These are phyloP conservation scores for Rhagium mordax DNA, from an alignment of 2,888 invertebrate genomes.

Conservation along the genomic window DNA sequence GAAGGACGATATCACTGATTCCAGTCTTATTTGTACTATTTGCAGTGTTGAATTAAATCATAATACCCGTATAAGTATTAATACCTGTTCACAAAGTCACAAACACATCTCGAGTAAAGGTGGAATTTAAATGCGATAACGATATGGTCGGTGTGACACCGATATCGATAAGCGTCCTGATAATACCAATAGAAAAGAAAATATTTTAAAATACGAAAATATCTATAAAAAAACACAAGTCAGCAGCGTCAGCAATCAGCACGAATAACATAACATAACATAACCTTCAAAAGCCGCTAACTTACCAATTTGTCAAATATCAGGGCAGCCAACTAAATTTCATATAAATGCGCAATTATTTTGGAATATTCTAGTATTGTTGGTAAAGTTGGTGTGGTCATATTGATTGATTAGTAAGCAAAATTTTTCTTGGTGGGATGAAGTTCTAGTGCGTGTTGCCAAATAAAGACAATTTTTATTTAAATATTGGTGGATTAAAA, in stretches of 20 bases:
- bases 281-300: too few species aligned
- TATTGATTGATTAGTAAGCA: not conserved
- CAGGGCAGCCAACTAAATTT: not conserved
- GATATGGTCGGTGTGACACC: too few species aligned
- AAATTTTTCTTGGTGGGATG: not conserved
- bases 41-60: too few species aligned
- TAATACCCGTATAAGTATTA: too few species aligned
- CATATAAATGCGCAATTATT: conserved; percentile 1
- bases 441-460: conserved; percentile 17
- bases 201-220: too few species aligned
- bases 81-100: not conserved
- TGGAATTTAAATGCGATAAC: too few species aligned
- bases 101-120: not conserved
- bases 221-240: too few species aligned
- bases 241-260: too few species aligned
- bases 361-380: conserved; percentile 1
- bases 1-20: too few species aligned
- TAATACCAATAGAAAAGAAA: too few species aligned
- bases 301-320: not conserved
- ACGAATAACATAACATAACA: not conserved
- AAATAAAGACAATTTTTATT: conserved; percentile 18
- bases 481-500: conserved; percentile 19
- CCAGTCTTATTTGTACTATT: too few species aligned
- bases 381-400: conserved; percentile 12
- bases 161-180: too few species aligned